Evolutionary conservation across 2,113 vertebrate genomes (phyloP), one percentile per base, ranked within the genome.

Genomic region (Ceyx melanurus): DNA sequence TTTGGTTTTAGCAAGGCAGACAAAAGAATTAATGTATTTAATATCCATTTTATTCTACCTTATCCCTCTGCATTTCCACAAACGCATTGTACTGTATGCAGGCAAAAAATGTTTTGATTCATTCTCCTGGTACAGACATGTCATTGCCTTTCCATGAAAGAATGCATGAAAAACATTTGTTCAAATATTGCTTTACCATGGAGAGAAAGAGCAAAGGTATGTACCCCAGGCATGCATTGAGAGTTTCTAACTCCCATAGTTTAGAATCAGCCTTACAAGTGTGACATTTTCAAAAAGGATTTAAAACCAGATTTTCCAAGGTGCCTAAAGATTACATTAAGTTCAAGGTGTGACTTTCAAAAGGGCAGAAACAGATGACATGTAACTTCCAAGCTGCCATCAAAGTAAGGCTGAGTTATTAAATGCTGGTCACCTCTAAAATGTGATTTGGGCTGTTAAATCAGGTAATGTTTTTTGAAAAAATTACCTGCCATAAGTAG

Each of bases 381-480:
- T 54, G 58, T 75, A 60, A 54, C 77, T 86, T 88, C 80, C 54
- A 65, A 71, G 70, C 26, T 92, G 28, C 53, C 88, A 91, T 92
- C 88, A 90, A 93, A 78, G 51, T 51, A 67, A 88, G 31, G 19
- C 46, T 86, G 53, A 90, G 48, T 83, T 93, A 86, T 82, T 78
- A 88, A 82, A 90, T 68, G 26, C 10, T 88, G 61, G 21, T 88
- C 72, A 83, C 56, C 70, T 91, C 73, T 84, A 85, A 92, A 94
- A 91, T 68, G 14, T 74, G 61, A 83, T 86, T 93, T 88, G 74
- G 35, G 19, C n/a, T 90, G 57, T 74, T 93, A 74, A 88, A 91
- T 86, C 72, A 67, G 48, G 35, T 60, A 91, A 83, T n/a, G 35
- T 14, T 5, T 93, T 93, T 90, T 95, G 80, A 92, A 86, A 94